Conservation (phyloP, 2,797 vertebrate species). For the Xenops minutus region DNA sequence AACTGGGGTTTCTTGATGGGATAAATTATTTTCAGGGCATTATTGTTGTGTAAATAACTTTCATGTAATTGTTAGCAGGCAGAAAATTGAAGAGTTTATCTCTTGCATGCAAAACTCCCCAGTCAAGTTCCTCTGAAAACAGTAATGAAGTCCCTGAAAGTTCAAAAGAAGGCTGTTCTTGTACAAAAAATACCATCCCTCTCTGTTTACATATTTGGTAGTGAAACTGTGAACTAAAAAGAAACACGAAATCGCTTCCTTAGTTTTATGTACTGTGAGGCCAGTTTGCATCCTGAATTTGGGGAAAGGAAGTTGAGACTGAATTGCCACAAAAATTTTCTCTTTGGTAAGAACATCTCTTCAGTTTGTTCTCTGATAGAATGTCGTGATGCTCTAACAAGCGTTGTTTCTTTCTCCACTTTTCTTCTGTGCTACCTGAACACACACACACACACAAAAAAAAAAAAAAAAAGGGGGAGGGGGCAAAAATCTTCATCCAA, state of each 20-base stretch:
- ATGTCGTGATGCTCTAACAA: neutral
- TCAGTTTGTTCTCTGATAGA: neutral
- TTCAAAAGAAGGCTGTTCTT: neutral
- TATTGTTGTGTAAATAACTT: neutral
- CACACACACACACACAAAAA: too few species aligned
- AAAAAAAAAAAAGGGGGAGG: too few species aligned
- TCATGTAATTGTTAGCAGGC: neutral
- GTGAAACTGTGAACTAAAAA: neutral
- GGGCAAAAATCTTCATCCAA: neutral
- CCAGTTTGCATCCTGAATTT: neutral
- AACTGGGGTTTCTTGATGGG: neutral
- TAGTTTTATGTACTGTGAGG: neutral
- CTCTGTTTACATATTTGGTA: neutral
- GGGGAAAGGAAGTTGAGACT: neutral
- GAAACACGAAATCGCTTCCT: neutral
- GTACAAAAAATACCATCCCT: neutral
- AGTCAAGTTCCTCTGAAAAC: neutral
- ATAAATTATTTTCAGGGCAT: neutral
- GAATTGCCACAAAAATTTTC: neutral
- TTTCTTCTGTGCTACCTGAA: neutral
- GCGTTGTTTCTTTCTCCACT: rapidly evolving
- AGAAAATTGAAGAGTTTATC: neutral
- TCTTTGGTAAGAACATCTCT: neutral
- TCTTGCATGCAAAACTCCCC: neutral
- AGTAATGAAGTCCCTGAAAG: neutral